Base-by-base conservation (phyloP, 2,797 vertebrate species). In the Astyanax mexicanus region DNA sequence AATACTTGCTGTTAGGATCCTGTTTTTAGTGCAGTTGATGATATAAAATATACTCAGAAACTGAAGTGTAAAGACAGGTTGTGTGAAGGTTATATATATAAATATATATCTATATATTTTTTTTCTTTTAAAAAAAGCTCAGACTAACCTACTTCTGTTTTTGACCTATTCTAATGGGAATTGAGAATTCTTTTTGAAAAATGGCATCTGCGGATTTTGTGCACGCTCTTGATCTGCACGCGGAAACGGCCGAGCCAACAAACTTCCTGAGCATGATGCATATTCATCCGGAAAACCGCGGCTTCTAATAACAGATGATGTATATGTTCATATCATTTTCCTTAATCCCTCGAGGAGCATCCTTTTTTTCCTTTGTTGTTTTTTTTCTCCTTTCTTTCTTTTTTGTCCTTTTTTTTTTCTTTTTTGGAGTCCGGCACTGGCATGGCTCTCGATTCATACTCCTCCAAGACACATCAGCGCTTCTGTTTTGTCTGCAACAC, bases 401-500 rank as follows among this genome's bases (percentile, higher is more conserved):
- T 9, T 45, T 52, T 45, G 29, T 62, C 49, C 15, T 5, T 55
- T 15, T 67, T 17, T 58, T 9, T 23, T 25, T 40, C 2, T 57
- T 25, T 37, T 29, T 79, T 61, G 38, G 9, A 68, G 67, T 54
- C 45, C 60, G 57, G 61, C 77, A 49, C 32, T 57, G 62, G 64
- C 71, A 67, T 44, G 29, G 47, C 72, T 71, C 81, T 81, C n/a
- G 57, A 40, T 76, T 86, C 84, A 85, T 88, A 83, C 78, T 77
- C 84, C 70, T 88, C 83, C 76, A 85, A 89, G 85, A 88, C 88
- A 87, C 84, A 90, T 86, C 86, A 85, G 83, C 69, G 77, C 85
- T 87, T 86, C 84, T 88, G 86, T 82, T 88, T 90, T 89, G 83
- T 88, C 85, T 86, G 71, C 81, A 78, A 86, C 87, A 89, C 87